A percentile compares a stretch with the other conserved stretches of the same genome.
These are phyloP conservation scores for Enteromius radiatus DNA, from an alignment of 2,797 vertebrate species.

Conservation along the genomic window DNA sequence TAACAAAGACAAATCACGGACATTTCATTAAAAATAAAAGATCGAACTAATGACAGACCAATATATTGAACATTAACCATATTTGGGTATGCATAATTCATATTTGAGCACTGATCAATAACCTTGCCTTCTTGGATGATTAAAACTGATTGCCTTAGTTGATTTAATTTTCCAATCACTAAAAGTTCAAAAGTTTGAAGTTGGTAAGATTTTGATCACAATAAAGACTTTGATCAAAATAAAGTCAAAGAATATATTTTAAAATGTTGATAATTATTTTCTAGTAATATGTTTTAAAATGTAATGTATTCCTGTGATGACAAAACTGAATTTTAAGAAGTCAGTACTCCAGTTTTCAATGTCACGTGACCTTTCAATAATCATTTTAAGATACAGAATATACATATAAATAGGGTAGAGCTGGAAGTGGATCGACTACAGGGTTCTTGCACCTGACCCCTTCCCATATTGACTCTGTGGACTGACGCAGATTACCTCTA, in stretches of 20 bases:
- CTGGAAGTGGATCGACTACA: background rate
- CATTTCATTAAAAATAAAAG: background rate
- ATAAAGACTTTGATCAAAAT: no score
- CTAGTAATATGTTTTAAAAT: background rate
- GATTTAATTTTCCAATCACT: background rate
- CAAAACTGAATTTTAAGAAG: background rate
- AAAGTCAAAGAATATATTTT: no score
- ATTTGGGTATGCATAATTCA: no score
- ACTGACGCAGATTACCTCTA: conserved; percentile 34
- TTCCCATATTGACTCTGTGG: conserved; percentile 12
- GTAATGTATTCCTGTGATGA: background rate
- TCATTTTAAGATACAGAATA: background rate
- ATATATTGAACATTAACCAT: no score
- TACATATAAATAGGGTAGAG: background rate
- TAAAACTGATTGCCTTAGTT: background rate
- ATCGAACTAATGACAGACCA: background rate
- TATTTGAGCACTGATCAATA: conserved; percentile 20
- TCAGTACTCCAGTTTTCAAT: background rate
- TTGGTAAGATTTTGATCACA: background rate
- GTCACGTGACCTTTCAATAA: background rate
- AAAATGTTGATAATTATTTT: background rate
- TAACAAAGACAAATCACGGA: background rate
- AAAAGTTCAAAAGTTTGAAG: background rate
- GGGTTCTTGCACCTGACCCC: background rate
- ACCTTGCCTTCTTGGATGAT: background rate